Evolutionary conservation across 35 echinoderm and acorn worm species (phyloP).

Genomic region (Apostichopus parvimensis): DNA sequence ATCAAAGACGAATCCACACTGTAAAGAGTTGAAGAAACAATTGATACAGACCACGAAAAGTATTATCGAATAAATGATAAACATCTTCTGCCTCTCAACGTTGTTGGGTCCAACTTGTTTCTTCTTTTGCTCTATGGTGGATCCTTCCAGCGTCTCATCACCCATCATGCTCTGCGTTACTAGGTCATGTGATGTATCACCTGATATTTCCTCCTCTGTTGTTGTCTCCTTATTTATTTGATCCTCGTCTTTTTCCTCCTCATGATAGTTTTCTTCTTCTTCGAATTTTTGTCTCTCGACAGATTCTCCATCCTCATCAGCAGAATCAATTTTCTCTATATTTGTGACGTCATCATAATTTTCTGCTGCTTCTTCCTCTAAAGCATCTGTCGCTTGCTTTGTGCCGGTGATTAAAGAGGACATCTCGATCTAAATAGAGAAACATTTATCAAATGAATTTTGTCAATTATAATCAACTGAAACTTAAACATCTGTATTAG

Average conservation of each 20-base stretch:
- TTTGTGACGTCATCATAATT: neutral
- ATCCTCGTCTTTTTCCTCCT: neutral
- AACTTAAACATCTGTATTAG: too few relatives aligned
- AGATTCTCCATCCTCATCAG: neutral
- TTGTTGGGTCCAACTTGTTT: neutral
- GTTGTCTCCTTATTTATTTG: neutral
- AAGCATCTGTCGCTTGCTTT: too few relatives aligned
- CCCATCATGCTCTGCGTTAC: neutral
- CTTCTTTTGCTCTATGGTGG: neutral
- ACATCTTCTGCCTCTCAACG: neutral
- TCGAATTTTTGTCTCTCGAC: neutral
- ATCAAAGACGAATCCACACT: slow-evolving; percentile 90
- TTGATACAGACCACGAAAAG: slow-evolving; percentile 45
- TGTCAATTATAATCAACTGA: too few relatives aligned
- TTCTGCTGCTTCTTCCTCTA: neutral
- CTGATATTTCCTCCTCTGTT: neutral
- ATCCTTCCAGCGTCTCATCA: neutral
- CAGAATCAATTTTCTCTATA: neutral
- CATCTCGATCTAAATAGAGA: too few relatives aligned
- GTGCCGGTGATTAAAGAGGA: too few relatives aligned
- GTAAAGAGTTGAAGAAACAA: slow-evolving; percentile 75
- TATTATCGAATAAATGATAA: slow-evolving; percentile 12
- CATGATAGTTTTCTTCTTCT: neutral
- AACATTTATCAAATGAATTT: too few relatives aligned
- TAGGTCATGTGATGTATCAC: neutral